Percentiles rank a stretch among this genome's conserved stretches.
Evolutionary conservation across 2,113 vertebrate species (phyloP).

Genomic region (Sphyrna mokarran): DNA sequence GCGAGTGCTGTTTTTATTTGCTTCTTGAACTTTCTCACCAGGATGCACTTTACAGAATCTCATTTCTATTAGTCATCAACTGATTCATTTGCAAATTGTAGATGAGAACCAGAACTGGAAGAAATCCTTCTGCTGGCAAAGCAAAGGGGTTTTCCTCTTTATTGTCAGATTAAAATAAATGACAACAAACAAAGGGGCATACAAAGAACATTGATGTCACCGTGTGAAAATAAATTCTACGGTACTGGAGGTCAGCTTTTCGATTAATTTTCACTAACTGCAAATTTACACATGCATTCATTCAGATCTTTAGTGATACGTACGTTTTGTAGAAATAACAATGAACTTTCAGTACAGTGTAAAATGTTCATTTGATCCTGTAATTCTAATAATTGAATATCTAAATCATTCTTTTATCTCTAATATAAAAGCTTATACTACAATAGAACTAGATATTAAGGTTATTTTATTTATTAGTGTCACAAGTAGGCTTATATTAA

Average conservation of each 20-base stretch:
- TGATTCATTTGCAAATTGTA: not conserved
- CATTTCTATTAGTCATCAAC: not conserved
- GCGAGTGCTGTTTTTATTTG: not conserved
- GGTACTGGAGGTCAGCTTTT: not conserved
- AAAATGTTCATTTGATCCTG: not conserved
- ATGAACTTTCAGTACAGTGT: not conserved
- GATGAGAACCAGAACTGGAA: not conserved
- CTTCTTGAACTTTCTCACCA: not conserved
- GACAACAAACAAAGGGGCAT: not conserved
- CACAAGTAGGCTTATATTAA: too few relatives aligned
- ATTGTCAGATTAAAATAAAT: conserved; percentile 7
- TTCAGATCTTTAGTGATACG: not conserved
- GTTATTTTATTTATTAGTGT: too few relatives aligned
- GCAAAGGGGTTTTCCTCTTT: not conserved
- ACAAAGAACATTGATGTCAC: not conserved
- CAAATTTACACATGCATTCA: not conserved
- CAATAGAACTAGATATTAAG: not conserved
- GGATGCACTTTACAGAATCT: not conserved
- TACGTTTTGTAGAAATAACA: not conserved
- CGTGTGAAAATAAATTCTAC: not conserved
- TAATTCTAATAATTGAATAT: not conserved
- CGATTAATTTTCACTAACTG: not conserved
- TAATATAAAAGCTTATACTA: not conserved
- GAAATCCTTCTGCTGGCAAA: not conserved
- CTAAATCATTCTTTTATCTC: not conserved